Conservation (phyloP, 2,888 invertebrate genomes). For the Notodonta ziczac region DNA sequence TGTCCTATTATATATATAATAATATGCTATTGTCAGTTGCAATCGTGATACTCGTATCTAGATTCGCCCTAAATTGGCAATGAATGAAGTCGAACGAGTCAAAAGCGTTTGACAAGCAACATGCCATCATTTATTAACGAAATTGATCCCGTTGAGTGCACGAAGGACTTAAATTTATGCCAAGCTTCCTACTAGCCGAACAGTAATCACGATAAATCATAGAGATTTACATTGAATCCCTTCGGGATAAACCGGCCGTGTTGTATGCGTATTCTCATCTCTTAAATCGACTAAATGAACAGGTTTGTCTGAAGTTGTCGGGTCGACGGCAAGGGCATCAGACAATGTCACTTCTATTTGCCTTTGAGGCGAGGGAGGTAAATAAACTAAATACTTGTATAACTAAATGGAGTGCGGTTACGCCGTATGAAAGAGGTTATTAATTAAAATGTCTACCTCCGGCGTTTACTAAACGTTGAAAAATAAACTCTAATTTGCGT, state of each 20-base stretch:
- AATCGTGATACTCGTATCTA: background rate
- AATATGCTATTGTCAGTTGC: background rate
- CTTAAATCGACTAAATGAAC: conserved; percentile 45
- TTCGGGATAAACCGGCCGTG: conserved; percentile 40
- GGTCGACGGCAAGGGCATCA: conserved; percentile 62
- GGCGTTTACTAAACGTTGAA: background rate
- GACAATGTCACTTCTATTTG: conserved; percentile 79
- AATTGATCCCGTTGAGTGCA: conserved; percentile 28
- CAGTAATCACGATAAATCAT: conserved; percentile 43
- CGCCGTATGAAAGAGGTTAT: conserved; percentile 33
- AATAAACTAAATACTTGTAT: conserved; percentile 60
- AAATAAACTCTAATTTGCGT: no score
- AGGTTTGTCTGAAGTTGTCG: conserved; percentile 42
- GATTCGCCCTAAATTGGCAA: conserved; percentile 10
- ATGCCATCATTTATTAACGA: conserved; percentile 31
- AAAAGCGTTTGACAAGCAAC: conserved; percentile 17
- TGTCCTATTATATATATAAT: no score
- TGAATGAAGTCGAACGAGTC: conserved; percentile 22
- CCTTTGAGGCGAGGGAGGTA: conserved; percentile 67
- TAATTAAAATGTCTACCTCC: conserved; percentile 40
- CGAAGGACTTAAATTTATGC: conserved; percentile 28
- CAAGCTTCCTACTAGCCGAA: conserved; percentile 26
- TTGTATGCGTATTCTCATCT: conserved; percentile 34
- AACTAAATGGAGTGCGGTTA: conserved; percentile 36
- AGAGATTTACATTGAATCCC: conserved; percentile 40